Evolutionary conservation across 2,888 invertebrate genomes (phyloP), one percentile per base, ranked within the genome.

Genomic region (Beris morrisii): DNA sequence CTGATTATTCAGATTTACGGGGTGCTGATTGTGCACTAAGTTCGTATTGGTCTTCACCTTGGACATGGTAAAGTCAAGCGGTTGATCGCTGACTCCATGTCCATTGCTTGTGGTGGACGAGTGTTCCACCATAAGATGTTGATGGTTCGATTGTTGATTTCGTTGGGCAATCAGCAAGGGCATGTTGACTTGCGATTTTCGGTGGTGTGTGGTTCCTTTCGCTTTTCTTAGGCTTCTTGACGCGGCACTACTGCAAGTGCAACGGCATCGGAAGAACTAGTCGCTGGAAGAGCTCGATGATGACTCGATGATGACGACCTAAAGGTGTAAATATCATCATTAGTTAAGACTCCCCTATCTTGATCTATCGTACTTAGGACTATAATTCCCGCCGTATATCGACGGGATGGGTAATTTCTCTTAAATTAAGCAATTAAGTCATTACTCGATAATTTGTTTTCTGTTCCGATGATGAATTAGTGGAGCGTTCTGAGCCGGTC

Each of bases 11-110:
- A 32, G 9, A 5, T 28, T 61, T 61, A 9, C 50, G 30, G 32
- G 48, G 48, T 58, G 55, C 43, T 65, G 61, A 6, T 32, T 65
- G 11, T 50, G 43, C 15, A 61, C 12, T 22, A 22, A 15, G 43
- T 50, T 61, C 7, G 61, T 5, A 52, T 22, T 52, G 13, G 70
- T 45, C 68, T 71, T 73, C 57, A 70, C 70, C 70, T 73, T 73
- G 28, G 72, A 73, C 71, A 73, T 71, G 38, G 72, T 73, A 70
- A 73, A 73, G 59, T 73, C 72, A 12, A 73, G 68, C 32, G 72
- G 72, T 64, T 72, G 69, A 53, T 72, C 70, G 38, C 46, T 59
- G 6, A 12, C 44, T 12, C 46, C 65, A 15, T 55, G 54, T n/a
- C 54, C 55, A 31, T 22, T 55, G n/a, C 56, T 65, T 3, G 50